Evolutionary conservation across 2,113 vertebrate genomes (phyloP).

Genomic region (Amphiprion percula): DNA sequence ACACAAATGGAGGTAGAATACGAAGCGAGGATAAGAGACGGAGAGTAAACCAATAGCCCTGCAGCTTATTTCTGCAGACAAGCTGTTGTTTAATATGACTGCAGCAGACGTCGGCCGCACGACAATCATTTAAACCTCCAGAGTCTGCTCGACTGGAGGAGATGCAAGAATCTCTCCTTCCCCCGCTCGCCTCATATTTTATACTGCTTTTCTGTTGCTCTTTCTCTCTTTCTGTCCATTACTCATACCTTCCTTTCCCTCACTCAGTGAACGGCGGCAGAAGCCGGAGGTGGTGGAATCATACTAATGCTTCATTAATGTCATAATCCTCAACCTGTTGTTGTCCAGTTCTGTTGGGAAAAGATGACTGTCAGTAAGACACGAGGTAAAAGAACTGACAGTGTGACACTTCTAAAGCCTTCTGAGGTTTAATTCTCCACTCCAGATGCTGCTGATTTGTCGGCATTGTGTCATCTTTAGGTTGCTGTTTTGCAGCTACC

Average conservation of each 20-base stretch:
- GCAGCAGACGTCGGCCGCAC: slow-evolving; percentile 63
- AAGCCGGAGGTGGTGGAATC: slow-evolving; percentile 32
- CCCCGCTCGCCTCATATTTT: slow-evolving; percentile 33
- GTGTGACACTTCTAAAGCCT: neutral
- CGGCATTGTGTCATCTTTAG: neutral
- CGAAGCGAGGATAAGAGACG: slow-evolving; percentile 47
- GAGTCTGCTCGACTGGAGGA: slow-evolving; percentile 72
- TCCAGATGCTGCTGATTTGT: slow-evolving; percentile 30
- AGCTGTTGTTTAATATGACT: slow-evolving; percentile 81
- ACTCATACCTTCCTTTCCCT: neutral
- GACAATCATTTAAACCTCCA: slow-evolving; percentile 74
- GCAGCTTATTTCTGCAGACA: slow-evolving; percentile 77
- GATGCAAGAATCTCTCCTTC: slow-evolving; percentile 27
- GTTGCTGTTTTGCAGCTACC: neutral
- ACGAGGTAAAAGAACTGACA: neutral
- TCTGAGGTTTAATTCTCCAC: slow-evolving; percentile 11
- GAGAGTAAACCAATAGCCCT: slow-evolving; percentile 73
- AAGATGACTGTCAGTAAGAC: slow-evolving; percentile 1
- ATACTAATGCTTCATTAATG: slow-evolving; percentile 57
- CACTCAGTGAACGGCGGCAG: slow-evolving; percentile 13
- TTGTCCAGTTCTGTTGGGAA: neutral
- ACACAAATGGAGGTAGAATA: slow-evolving; percentile 73
- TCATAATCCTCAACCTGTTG: slow-evolving; percentile 55
- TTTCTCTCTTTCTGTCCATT: slow-evolving; percentile 2
- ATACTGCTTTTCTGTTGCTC: slow-evolving; percentile 38